phyloP scores from a whole-genome alignment of 2,113 vertebrate genomes.

The Gadus macrocephalus region DNA sequence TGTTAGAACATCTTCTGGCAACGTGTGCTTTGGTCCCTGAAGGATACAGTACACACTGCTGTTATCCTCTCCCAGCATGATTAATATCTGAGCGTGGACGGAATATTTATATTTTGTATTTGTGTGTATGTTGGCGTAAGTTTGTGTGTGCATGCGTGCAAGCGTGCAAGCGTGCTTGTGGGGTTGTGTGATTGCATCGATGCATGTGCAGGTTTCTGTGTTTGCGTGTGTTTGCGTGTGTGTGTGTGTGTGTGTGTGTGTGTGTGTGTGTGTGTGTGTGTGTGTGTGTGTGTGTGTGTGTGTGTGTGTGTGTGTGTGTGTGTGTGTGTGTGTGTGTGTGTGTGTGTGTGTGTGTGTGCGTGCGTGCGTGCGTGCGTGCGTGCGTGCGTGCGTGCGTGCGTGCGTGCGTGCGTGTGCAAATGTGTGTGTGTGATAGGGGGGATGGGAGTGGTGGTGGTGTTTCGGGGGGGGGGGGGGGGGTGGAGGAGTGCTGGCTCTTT shows the following conservation, averaged over 20 bases:
- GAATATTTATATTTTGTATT: background rate
- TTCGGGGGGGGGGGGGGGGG: background rate
- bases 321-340: constrained; percentile 9
- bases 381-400: too few relatives aligned
- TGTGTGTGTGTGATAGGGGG: too few relatives aligned
- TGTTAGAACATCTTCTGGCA: constrained; percentile 10
- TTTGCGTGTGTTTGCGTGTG: constrained; percentile 5
- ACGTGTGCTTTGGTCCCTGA: constrained; percentile 8
- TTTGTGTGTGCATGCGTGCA: background rate
- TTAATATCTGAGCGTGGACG: constrained; percentile 8
- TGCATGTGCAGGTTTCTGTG: background rate
- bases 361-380: too few relatives aligned
- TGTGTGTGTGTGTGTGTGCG: too few relatives aligned
- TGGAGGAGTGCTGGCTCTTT: background rate
- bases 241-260: too few relatives aligned
- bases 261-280: too few relatives aligned
- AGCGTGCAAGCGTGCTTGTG: background rate
- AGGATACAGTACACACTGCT: background rate
- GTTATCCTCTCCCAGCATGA: background rate
- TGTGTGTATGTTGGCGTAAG: background rate
- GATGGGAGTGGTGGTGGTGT: background rate
- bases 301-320: background rate
- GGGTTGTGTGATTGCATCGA: background rate
- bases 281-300: constrained; percentile 4
- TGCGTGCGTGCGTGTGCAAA: too few relatives aligned